phyloP scores from a whole-genome alignment of 2,888 invertebrate species.

The Neria commutata region DNA sequence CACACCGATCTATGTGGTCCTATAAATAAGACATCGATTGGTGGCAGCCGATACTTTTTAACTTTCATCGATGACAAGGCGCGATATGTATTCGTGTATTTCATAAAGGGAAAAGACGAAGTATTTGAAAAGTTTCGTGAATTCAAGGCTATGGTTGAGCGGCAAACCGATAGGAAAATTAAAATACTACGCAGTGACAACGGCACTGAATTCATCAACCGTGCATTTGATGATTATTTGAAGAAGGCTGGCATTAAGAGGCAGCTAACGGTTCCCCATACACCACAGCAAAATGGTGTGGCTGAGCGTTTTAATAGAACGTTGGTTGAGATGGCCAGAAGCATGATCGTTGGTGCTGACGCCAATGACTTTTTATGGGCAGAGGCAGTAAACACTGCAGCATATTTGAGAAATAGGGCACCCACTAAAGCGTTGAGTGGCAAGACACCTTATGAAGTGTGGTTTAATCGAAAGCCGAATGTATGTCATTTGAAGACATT shows the following conservation, averaged over 20 bases:
- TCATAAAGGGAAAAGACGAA: conserved; percentile 29
- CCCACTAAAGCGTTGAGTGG: conserved; percentile 15
- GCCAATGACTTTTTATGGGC: conserved; percentile 37
- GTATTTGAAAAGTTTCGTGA: conserved; percentile 22
- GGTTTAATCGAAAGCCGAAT: background rate
- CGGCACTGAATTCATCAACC: conserved; percentile 24
- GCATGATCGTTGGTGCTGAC: conserved; percentile 35
- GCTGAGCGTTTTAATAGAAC: conserved; percentile 25
- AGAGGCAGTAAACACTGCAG: conserved; percentile 29
- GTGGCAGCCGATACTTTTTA: conserved; percentile 29
- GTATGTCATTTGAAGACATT: conserved; percentile 1
- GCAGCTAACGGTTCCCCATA: conserved; percentile 24
- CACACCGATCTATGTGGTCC: conserved; percentile 31
- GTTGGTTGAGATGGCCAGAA: conserved; percentile 31
- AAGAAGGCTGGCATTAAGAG: conserved; percentile 24
- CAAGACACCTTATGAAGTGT: conserved; percentile 16
- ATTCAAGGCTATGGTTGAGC: conserved; percentile 21
- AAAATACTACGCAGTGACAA: conserved; percentile 26
- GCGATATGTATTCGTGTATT: conserved; percentile 24
- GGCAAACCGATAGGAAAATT: conserved; percentile 18
- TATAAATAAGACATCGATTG: conserved; percentile 26
- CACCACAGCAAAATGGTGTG: conserved; percentile 30
- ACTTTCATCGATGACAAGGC: conserved; percentile 30
- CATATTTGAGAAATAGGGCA: conserved; percentile 23
- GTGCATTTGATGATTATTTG: conserved; percentile 22